Evolutionary conservation across 2,888 invertebrate species (phyloP).

Genomic region (Drosophila emarginata): DNA sequence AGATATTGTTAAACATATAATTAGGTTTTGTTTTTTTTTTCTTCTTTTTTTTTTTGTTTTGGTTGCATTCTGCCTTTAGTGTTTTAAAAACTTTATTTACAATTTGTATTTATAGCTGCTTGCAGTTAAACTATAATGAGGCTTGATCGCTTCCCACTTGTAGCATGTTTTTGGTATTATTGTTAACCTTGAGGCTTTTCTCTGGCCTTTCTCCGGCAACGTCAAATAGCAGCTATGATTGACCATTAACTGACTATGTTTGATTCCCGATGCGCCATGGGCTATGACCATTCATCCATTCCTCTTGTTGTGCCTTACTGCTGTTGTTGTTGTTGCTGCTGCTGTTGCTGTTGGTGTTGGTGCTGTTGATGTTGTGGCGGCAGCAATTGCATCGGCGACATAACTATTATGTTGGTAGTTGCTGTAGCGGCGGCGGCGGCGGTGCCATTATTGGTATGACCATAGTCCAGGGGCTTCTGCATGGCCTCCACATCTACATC

Average conservation of each 20-base stretch:
- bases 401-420: slow-evolving; percentile 77
- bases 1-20: slow-evolving; percentile 62
- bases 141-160: slow-evolving; percentile 25
- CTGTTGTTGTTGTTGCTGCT: slow-evolving; percentile 45
- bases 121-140: slow-evolving; percentile 42
- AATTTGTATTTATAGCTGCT: slow-evolving; percentile 68
- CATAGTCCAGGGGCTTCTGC: slow-evolving; percentile 70
- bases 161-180: slow-evolving; percentile 43
- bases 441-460: slow-evolving; percentile 41
- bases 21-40: slow-evolving; percentile 36
- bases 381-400: slow-evolving; percentile 74
- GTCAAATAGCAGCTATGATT: slow-evolving; percentile 34
- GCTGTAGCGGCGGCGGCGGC: slow-evolving; percentile 27
- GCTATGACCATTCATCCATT: too few species aligned
- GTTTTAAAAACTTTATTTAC: slow-evolving; percentile 74
- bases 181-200: slow-evolving; percentile 27
- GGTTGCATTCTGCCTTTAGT: slow-evolving; percentile 34
- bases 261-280: slow-evolving; percentile 21
- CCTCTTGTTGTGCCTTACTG: slow-evolving; percentile 45
- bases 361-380: slow-evolving; percentile 57
- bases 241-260: slow-evolving; percentile 32
- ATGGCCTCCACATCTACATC: slow-evolving; percentile 71
- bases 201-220: slow-evolving; percentile 54
- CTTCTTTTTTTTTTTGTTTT: slow-evolving; percentile 33
- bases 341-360: slow-evolving; percentile 27